Percentiles rank a stretch among this genome's conserved stretches.
These are phyloP conservation scores for Trogon melanurus DNA, from an alignment of 2,113 vertebrate species.

Conservation along the genomic window DNA sequence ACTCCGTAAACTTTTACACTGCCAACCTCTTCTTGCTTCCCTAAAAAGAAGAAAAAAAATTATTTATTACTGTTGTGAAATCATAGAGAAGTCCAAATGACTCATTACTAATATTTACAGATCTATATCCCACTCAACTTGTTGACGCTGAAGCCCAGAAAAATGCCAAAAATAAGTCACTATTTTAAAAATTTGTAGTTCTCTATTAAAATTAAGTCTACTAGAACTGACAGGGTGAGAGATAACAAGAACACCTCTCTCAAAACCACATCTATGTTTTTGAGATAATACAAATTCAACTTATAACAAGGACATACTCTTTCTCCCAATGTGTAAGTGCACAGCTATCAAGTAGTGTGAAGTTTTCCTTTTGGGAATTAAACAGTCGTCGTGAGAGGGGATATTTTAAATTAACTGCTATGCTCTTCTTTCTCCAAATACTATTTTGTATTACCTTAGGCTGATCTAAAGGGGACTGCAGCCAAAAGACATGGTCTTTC, in stretches of 20 bases:
- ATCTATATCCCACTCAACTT: background rate
- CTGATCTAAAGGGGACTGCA: background rate
- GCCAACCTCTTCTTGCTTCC: background rate
- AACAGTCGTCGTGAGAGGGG: background rate
- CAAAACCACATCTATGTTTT: background rate
- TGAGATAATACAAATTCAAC: background rate
- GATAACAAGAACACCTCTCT: background rate
- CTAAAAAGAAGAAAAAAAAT: background rate
- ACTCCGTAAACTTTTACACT: background rate
- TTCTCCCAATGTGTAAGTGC: background rate
- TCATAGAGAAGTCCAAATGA: slow-evolving; percentile 5
- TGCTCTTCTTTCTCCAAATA: background rate
- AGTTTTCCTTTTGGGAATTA: background rate
- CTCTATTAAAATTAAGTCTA: background rate
- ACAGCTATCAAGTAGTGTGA: background rate
- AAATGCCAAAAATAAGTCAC: background rate
- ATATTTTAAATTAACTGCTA: background rate
- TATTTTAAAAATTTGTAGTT: background rate
- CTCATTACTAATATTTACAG: slow-evolving; percentile 4
- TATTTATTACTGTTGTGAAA: background rate
- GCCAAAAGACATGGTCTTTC: background rate
- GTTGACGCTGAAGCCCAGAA: background rate
- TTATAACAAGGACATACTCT: background rate
- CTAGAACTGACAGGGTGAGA: background rate
- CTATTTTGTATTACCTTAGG: background rate